Percentiles rank a stretch among this genome's conserved stretches.
These are phyloP conservation scores for Drosophila varians DNA, from an alignment of 1,140 invertebrate genomes.

Conservation along the genomic window DNA sequence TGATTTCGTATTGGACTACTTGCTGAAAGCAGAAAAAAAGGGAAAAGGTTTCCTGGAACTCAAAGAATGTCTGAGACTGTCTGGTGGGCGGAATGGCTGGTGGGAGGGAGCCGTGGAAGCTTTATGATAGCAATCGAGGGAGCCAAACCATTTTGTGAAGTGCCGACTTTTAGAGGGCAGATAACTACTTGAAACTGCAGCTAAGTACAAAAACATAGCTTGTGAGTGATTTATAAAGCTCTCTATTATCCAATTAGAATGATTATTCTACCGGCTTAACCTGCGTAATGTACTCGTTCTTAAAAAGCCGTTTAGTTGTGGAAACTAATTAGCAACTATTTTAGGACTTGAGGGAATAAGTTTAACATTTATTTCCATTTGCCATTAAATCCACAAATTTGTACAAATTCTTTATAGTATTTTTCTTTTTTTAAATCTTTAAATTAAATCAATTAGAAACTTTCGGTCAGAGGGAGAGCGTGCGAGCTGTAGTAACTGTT, in stretches of 20 bases:
- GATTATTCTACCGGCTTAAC: not conserved
- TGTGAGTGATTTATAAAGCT: not conserved
- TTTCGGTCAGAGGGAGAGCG: not conserved
- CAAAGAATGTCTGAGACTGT: not conserved
- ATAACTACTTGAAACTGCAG: not conserved
- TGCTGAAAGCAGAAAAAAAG: conserved; percentile 9
- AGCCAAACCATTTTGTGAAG: not conserved
- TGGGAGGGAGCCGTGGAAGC: not conserved
- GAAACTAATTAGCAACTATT: too few relatives aligned
- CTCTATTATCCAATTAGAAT: conserved; percentile 8
- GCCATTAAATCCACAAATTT: too few relatives aligned
- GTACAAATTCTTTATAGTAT: too few relatives aligned
- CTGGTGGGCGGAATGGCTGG: not conserved
- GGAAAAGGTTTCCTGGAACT: not conserved
- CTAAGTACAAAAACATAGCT: not conserved
- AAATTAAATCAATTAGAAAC: not conserved
- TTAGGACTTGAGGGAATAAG: not conserved
- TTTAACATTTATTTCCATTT: too few relatives aligned
- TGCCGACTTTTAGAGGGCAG: not conserved
- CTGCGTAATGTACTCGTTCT: not conserved
- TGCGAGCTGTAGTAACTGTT: not conserved
- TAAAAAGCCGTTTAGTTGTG: not conserved
- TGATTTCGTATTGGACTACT: conserved; percentile 59
- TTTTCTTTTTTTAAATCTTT: too few relatives aligned
- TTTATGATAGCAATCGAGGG: not conserved